phyloP scores from a whole-genome alignment of 2,888 invertebrate genomes.

The Tenodera sinensis region DNA sequence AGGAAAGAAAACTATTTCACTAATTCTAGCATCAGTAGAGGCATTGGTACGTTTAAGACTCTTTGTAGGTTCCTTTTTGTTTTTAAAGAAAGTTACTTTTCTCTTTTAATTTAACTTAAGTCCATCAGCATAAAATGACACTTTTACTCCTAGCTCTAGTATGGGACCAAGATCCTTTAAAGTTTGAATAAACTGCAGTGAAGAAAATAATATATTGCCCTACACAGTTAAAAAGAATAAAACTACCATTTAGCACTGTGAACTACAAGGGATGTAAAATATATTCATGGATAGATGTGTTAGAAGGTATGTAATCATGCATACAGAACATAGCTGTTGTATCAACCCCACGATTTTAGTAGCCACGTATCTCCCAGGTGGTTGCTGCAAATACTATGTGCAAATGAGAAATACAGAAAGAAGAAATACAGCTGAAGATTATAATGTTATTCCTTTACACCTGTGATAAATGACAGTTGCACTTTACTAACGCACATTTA shows the following conservation, averaged over 20 bases:
- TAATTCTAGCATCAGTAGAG: not conserved
- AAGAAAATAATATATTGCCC: not conserved
- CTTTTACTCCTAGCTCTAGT: not conserved
- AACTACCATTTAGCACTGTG: not conserved
- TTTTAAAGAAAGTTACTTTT: not conserved
- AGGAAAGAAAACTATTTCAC: not conserved
- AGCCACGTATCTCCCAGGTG: not conserved
- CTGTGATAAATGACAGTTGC: not conserved
- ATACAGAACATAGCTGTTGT: not conserved
- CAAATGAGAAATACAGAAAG: not conserved
- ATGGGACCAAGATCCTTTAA: slow-evolving; percentile 10
- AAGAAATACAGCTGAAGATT: not conserved
- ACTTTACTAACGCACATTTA: not conserved
- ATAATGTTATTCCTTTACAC: not conserved
- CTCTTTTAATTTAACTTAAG: not conserved
- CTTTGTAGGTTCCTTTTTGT: not conserved
- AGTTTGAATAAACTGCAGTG: not conserved
- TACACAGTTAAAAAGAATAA: not conserved
- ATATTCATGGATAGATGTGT: not conserved
- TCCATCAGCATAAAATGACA: not conserved
- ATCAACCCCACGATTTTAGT: not conserved
- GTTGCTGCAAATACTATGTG: not conserved
- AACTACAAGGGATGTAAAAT: not conserved
- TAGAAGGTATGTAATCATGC: not conserved
- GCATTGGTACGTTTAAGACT: not conserved